Base-by-base conservation (phyloP, 30 jellyfish, hydroid and myxozoan species). In the Sanderia malayensis region DNA sequence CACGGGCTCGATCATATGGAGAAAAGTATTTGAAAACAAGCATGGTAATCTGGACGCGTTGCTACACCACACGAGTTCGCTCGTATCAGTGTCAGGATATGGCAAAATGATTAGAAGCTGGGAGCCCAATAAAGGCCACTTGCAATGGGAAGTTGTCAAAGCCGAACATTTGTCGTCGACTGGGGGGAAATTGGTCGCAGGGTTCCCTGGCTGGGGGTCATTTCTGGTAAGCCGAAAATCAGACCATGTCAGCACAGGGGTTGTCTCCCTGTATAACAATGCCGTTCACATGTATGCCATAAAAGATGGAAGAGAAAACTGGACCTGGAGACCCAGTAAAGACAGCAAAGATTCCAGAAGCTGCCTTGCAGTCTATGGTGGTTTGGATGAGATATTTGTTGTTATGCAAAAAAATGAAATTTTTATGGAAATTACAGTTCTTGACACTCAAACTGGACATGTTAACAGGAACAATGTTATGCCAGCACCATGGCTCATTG, bases 1-100 rank as follows among this genome's bases (percentile, higher is more conserved):
- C 49, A 90, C 97, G 0, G 97, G 97, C 31, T 76, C 91, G 30
- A 76, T 90, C 7, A 68, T 90, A 17, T 90, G 97, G 97, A 71
- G 97, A 44, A 77, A 71, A 57, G 95, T 90, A 27, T 90, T 90
- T 41, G 95, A 83, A 62, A 62, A 58, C 59, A 76, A 69, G 68
- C 46, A 78, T 32, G 95, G 94, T 3, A 67, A 46, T 29, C 82
- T 90, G 4, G 84, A 79, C 44, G 37, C 74, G 11, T 27, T 90
- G 20, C 57, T 90, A 26, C 95, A 82, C 49, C 86, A 84, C 41
- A 71, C 95, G 32, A 78, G 78, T 77, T 47, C 83, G 33, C 65
- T 90, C 44, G 30, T 90, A 15, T 82, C 97, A 4, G 68, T 90
- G 11, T 90, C 97, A 9, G 95, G 87, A 1, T 58, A 62, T 70